phyloP scores from a whole-genome alignment of 2,113 vertebrate genomes.

The Aleadryas rufinucha region DNA sequence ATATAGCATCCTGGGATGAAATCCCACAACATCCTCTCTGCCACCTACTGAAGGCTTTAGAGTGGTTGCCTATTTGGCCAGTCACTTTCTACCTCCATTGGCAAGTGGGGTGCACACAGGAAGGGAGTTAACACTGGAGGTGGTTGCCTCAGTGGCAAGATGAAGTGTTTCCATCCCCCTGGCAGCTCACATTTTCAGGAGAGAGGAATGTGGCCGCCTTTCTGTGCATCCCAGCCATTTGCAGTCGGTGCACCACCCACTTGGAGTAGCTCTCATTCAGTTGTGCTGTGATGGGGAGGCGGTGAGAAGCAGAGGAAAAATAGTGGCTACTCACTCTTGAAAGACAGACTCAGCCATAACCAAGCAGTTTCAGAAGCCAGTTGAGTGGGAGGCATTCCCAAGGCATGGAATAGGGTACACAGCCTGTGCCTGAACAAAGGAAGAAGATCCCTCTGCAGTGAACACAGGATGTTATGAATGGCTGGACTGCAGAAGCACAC shows the following conservation, averaged over 20 bases:
- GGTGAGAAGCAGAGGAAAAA: background rate
- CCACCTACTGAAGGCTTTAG: background rate
- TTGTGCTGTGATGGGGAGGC: background rate
- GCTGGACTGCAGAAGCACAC: background rate
- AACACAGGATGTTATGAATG: accelerated
- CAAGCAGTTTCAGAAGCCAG: background rate
- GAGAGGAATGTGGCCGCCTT: background rate
- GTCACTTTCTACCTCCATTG: background rate
- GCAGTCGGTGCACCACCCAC: accelerated
- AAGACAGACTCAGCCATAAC: background rate
- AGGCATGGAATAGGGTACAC: accelerated
- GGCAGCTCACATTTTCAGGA: background rate
- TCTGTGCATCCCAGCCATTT: background rate
- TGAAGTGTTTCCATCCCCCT: background rate
- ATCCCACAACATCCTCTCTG: background rate
- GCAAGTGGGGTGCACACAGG: accelerated
- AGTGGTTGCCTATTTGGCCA: background rate
- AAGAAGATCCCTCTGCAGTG: background rate
- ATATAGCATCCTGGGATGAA: background rate
- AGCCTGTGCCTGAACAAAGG: background rate
- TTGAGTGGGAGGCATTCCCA: background rate
- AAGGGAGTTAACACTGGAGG: background rate
- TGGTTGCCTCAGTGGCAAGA: background rate
- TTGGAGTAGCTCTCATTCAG: background rate
- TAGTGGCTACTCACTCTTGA: background rate